Evolutionary conservation across 2,113 vertebrate genomes (phyloP).

Genomic region (Dicentrarchus labrax): DNA sequence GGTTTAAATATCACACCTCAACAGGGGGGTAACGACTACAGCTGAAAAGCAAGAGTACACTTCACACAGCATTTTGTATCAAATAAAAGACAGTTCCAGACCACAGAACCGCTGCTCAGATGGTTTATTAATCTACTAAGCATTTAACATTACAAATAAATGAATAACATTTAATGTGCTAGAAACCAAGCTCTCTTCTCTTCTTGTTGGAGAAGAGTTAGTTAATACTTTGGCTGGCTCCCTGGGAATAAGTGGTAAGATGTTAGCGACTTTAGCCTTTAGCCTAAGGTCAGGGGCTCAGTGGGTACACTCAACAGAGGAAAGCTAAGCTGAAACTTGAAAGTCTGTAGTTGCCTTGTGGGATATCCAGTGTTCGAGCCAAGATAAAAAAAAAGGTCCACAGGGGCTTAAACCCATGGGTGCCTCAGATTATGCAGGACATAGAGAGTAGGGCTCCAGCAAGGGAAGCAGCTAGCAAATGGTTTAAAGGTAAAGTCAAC

Average conservation of each 20-base stretch:
- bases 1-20: slow-evolving; percentile 48
- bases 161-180: slow-evolving; percentile 16
- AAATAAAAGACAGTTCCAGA: slow-evolving; percentile 17
- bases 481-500: slow-evolving; percentile 47
- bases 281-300: slow-evolving; percentile 53
- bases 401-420: slow-evolving; percentile 43
- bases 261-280: slow-evolving; percentile 53
- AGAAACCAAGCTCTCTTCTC: not conserved
- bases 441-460: slow-evolving; percentile 23
- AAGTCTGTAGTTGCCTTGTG: slow-evolving; percentile 61
- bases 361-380: slow-evolving; percentile 47
- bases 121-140: slow-evolving; percentile 23
- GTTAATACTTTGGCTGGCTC: slow-evolving; percentile 22
- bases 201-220: slow-evolving; percentile 9
- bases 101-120: not conserved
- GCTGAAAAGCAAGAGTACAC: slow-evolving; percentile 20
- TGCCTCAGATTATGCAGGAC: slow-evolving; percentile 48
- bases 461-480: slow-evolving; percentile 15
- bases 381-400: slow-evolving; percentile 48
- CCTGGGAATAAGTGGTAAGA: slow-evolving; percentile 44
- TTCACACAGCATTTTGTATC: slow-evolving; percentile 11
- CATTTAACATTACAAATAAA: slow-evolving; percentile 28
- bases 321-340: slow-evolving; percentile 59
- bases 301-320: slow-evolving; percentile 30
- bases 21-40: slow-evolving; percentile 3